phyloP scores from a whole-genome alignment of 2,888 invertebrate genomes.

The Heteropelma amictum region DNA sequence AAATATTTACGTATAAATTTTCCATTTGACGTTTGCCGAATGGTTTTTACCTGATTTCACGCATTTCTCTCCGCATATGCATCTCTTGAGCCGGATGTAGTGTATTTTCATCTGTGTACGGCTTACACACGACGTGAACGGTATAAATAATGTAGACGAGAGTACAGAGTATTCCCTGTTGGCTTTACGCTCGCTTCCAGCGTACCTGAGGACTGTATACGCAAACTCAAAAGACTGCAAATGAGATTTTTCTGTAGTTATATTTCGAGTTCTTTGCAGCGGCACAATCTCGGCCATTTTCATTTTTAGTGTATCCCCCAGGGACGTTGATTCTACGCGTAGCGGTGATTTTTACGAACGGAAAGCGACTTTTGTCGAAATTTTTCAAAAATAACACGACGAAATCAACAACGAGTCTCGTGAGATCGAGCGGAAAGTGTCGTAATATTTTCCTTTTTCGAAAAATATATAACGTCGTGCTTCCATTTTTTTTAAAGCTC shows the following conservation, averaged over 20 bases:
- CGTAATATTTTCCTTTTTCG: not conserved
- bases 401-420: not conserved
- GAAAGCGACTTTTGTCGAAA: not conserved
- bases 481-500: not conserved
- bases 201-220: conserved; percentile 34
- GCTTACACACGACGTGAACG: too few relatives aligned
- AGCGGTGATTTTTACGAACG: conserved; percentile 23
- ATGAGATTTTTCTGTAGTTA: not conserved
- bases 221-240: conserved; percentile 23
- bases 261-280: conserved; percentile 11
- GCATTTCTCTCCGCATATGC: too few relatives aligned
- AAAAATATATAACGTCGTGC: not conserved
- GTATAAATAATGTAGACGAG: too few relatives aligned
- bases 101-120: too few relatives aligned
- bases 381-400: not conserved
- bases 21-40: too few relatives aligned
- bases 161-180: conserved; percentile 24
- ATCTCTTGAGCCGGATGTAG: too few relatives aligned
- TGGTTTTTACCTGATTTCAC: too few relatives aligned
- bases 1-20: too few relatives aligned
- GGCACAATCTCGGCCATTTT: not conserved
- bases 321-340: not conserved
- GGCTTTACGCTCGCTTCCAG: conserved; percentile 24
- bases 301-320: not conserved
- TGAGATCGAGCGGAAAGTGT: not conserved